phyloP scores from a whole-genome alignment of 1,140 invertebrate genomes.

The Drosophila bocki region DNA sequence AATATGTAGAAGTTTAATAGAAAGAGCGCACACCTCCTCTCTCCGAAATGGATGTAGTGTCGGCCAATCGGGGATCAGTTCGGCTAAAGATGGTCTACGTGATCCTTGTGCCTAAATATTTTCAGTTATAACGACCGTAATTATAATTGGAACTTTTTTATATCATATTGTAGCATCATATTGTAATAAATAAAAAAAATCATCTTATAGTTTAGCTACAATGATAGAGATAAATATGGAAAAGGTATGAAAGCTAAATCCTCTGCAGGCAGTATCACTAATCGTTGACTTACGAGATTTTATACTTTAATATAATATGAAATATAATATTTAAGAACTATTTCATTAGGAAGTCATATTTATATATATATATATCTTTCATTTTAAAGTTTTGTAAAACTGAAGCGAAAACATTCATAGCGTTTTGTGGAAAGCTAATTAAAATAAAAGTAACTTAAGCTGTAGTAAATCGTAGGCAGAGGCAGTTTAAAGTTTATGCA shows the following conservation, averaged over 20 bases:
- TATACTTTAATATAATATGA: background rate
- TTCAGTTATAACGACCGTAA: constrained; percentile 24
- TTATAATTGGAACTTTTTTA: background rate
- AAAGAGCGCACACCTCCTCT: constrained; percentile 80
- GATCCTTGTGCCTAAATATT: constrained; percentile 87
- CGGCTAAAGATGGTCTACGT: constrained; percentile 95
- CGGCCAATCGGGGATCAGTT: constrained; percentile 98
- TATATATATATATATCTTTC: background rate
- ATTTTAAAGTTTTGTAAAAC: background rate
- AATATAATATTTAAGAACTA: background rate
- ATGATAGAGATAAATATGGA: background rate
- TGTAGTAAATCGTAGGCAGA: background rate
- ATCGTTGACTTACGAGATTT: background rate
- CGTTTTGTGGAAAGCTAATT: background rate
- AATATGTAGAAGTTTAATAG: constrained; percentile 7
- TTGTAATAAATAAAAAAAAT: background rate
- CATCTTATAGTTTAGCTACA: background rate
- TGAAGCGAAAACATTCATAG: background rate
- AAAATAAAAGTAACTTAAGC: constrained; percentile 16
- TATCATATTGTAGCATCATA: background rate
- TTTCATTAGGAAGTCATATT: too few relatives aligned
- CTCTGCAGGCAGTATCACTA: background rate
- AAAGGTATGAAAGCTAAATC: background rate
- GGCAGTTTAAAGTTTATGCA: constrained; percentile 3
- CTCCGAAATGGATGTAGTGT: constrained; percentile 93